Base-by-base conservation (phyloP, 2,113 vertebrate species). In the Pluvialis apricaria region DNA sequence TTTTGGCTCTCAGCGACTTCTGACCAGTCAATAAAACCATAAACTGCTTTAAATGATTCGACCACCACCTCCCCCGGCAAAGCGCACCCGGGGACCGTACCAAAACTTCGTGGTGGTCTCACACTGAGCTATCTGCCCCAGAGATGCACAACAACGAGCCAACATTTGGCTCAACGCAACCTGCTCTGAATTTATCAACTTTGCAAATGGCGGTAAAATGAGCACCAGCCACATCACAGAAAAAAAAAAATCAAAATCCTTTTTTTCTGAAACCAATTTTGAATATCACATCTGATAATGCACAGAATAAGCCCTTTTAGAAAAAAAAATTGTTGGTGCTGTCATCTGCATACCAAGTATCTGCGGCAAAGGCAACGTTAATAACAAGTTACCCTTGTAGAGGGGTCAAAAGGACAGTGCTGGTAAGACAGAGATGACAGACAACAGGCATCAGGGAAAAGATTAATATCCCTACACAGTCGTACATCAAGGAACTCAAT, bases 401-500 rank as follows among this genome's bases (percentile, higher is more conserved):
- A 86, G 36, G 76, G 76, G 89, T 96, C 96, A 96, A 90, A 96
- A 91, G 89, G 94, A 90, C 93, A 97, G 31, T 66, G 78, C 78
- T 88, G 71, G 86, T 80, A 97, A 94, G 52, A 96, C 24, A 91
- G 60, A 92, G 81, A 88, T 95, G 96, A 96, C 89, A 91, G 93
- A 97, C 94, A 92, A 81, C 89, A 90, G 72, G 61, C 77, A 95
- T 90, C 82, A 81, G 89, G 94, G 90, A 95, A 95, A 95, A 96
- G 96, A 95, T 87, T 92, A 96, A 97, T 91, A 95, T 92, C 95
- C 89, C 89, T 90, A 90, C 86, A 82, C 81, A 96, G 88, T 88
- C 91, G 87, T 88, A 86, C 81, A 95, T 96, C 97, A 97, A 97
- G 90, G 72, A 96, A 92, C 95, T 93, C 95, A 96, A 92, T 97